These are phyloP conservation scores for Himalopsyche phryganea DNA, from an alignment of 1,140 invertebrate species.

Conservation along the genomic window DNA sequence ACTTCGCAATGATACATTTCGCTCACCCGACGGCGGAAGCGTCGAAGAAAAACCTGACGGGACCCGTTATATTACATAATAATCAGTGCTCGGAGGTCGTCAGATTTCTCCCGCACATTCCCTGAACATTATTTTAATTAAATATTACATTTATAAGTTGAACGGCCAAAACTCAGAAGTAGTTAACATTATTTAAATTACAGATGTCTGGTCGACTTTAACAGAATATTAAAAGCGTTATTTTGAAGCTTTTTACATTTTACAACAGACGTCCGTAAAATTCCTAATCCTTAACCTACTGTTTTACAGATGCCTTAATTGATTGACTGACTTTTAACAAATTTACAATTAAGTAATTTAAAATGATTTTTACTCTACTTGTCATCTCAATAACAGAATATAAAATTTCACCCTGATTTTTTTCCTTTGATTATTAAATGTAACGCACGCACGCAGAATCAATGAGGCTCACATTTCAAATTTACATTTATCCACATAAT, in stretches of 20 bases:
- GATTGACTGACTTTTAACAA: too few relatives aligned
- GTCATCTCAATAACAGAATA: not conserved
- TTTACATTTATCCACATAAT: not conserved
- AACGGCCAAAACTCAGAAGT: conserved; percentile 25
- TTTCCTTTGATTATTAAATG: too few relatives aligned
- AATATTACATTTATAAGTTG: conserved; percentile 29
- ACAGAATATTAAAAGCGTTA: conserved; percentile 8
- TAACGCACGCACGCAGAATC: not conserved
- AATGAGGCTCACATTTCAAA: conserved; percentile 1
- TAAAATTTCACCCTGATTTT: too few relatives aligned
- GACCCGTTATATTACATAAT: not conserved
- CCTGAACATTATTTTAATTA: conserved; percentile 21
- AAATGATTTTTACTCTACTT: too few relatives aligned
- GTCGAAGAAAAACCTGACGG: not conserved
- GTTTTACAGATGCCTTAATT: too few relatives aligned
- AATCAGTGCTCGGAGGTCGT: not conserved
- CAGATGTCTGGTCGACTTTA: conserved; percentile 34
- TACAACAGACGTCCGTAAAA: too few relatives aligned
- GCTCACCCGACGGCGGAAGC: not conserved
- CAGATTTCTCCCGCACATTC: conserved; percentile 9
- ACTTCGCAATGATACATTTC: conserved; percentile 14
- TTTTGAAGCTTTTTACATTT: too few relatives aligned
- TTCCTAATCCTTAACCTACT: too few relatives aligned
- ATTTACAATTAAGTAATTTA: too few relatives aligned
- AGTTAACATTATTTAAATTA: conserved; percentile 25